Conservation (phyloP, 2,797 vertebrate species). For the Tokudaia muenninki region DNA sequence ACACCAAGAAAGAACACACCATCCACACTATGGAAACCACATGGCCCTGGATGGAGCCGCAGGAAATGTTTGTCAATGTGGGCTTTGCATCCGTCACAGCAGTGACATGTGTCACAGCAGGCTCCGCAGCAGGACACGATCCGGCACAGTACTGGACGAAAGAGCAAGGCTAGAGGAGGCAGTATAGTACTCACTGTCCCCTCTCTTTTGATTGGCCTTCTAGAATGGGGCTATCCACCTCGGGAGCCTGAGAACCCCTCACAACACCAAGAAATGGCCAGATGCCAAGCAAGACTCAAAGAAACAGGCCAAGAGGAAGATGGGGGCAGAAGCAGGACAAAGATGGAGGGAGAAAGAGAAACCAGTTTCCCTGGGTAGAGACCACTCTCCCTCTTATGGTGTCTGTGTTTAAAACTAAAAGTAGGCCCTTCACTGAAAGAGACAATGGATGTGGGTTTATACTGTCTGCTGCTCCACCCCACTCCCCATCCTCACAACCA, state of each 20-base stretch:
- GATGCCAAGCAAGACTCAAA: not conserved
- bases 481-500: not conserved
- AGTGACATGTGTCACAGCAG: not conserved
- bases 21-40: accelerated
- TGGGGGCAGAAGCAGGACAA: not conserved
- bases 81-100: not conserved
- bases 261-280: not conserved
- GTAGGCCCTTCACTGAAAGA: not conserved
- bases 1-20: not conserved
- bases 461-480: not conserved
- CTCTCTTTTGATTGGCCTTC: not conserved
- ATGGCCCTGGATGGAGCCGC: accelerated
- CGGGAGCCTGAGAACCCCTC: not conserved
- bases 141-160: too few species aligned
- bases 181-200: not conserved
- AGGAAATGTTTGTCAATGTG: accelerated
- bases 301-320: not conserved
- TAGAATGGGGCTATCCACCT: not conserved
- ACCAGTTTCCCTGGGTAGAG: not conserved
- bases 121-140: accelerated
- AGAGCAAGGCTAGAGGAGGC: too few species aligned
- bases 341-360: accelerated
- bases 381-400: not conserved
- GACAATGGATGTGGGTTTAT: not conserved
- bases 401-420: not conserved